Percentiles rank a stretch among this genome's conserved stretches.
phyloP scores from a whole-genome alignment of 2,888 invertebrate genomes.

The Sclerodermus sp. region DNA sequence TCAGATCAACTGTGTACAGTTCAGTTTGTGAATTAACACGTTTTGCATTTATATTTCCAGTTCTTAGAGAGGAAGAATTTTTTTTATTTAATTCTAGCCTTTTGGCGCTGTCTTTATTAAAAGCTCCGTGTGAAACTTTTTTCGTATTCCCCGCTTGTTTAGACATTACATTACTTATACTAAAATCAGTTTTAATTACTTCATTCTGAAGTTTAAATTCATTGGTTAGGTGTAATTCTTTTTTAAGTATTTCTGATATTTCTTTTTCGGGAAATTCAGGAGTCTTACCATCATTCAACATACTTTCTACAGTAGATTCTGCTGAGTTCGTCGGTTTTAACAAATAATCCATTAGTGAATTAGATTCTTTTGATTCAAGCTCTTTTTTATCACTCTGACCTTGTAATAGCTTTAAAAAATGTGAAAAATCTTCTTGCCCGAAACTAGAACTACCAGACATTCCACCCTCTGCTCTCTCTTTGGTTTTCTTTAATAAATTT shows the following conservation, averaged over 20 bases:
- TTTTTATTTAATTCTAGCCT: constrained; percentile 23
- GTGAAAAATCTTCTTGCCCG: constrained; percentile 51
- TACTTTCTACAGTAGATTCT: constrained; percentile 2
- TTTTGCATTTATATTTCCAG: background rate
- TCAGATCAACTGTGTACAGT: constrained; percentile 47
- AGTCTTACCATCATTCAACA: constrained; percentile 32
- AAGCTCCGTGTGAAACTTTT: constrained; percentile 7
- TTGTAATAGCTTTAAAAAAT: constrained; percentile 48
- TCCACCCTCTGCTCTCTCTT: constrained; percentile 43
- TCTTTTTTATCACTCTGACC: constrained; percentile 38
- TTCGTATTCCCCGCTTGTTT: constrained; percentile 10
- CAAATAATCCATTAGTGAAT: constrained; percentile 29
- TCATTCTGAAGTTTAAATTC: constrained; percentile 25
- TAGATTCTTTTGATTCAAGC: constrained; percentile 14
- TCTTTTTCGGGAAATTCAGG: constrained; percentile 53
- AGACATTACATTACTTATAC: constrained; percentile 14
- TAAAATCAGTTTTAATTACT: constrained; percentile 33
- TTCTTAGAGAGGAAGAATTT: constrained; percentile 20
- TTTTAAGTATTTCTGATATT: constrained; percentile 46
- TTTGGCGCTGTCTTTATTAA: constrained; percentile 18
- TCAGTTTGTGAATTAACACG: constrained; percentile 39
- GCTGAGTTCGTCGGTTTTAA: constrained; percentile 26
- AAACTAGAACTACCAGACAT: constrained; percentile 51
- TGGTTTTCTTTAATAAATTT: constrained; percentile 41
- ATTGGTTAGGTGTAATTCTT: constrained; percentile 30